Base-by-base conservation (phyloP, 1,140 invertebrate genomes). In the Neocloeon triangulifer region DNA sequence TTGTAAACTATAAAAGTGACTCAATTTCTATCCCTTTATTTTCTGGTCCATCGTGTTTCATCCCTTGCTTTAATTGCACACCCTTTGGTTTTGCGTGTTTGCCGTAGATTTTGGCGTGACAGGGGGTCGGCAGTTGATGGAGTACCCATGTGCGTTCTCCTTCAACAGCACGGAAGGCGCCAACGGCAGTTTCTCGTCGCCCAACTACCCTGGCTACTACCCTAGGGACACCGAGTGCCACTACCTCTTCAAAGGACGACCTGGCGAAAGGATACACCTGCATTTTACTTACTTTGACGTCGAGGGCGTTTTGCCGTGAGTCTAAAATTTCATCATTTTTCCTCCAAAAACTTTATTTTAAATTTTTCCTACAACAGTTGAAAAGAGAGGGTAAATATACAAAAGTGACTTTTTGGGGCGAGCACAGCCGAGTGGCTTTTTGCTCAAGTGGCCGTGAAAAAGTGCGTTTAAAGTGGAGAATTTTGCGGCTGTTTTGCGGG, bases 191-290 rank as follows among this genome's bases (percentile, higher is more conserved):
- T 84, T 95, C 47, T 69, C 73, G 27, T 86, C 80, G 5, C 85
- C 88, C 1, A 95, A 95, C 55, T 89, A 78, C 47, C 88, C 86
- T 0, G 89, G 89, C 5, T 68, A 69, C 18, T 94, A 94, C 56
- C 82, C 86, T 1, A 60, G 84, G 37, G 74, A 89, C 48, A 84
- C 85, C 0, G 81, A 88, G 48, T 94, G 88, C 48, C 78, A 92
- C 56, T 95, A 91, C 51, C 82, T 85, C 50, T 94, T 95, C 53
- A 69, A 86, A 46, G 88, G 84, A 9, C 62, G 64, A 14, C 56
- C 58, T 29, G 69, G 71, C 32, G 81, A 94, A 47, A 71, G 72
- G 40, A 72, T 94, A 26, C 71, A 74, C 41, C 64, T 95, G 29
- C 70, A 77, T 41, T 94, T 94, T 46, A 68, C 70, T 16, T 81